Percentiles rank a stretch among this genome's conserved stretches.
Conservation (phyloP, 2,113 vertebrate species). For the Osmerus eperlanus region DNA sequence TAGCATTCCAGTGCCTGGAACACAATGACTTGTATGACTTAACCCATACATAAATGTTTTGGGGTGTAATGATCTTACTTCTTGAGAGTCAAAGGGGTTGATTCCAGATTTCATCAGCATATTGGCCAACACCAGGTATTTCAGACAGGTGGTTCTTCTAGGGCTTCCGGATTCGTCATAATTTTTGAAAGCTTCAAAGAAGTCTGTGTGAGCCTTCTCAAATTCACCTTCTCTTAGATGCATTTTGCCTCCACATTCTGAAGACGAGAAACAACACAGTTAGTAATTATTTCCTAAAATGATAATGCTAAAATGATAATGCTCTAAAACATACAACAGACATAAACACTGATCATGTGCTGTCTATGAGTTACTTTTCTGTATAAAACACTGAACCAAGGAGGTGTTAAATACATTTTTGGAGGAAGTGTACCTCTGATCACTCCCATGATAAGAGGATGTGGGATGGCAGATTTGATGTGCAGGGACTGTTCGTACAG, state of each 20-base stretch:
- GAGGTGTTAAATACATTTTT: no score
- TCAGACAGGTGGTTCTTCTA: conserved; percentile 96
- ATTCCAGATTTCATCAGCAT: conserved; percentile 99
- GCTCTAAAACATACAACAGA: no score
- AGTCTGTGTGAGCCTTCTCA: conserved; percentile 99
- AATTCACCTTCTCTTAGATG: conserved; percentile 98
- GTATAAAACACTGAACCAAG: no score
- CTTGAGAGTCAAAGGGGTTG: conserved; percentile 99
- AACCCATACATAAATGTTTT: no score
- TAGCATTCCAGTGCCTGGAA: no score
- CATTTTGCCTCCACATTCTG: conserved; percentile 99
- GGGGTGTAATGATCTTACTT: conserved; percentile 70
- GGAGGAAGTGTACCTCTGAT: conserved; percentile 80
- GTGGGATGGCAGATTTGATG: conserved; percentile 99
- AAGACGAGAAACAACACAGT: neutral
- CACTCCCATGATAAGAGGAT: conserved; percentile 98
- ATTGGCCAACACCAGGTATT: conserved; percentile 98
- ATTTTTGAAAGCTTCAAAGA: conserved; percentile 99
- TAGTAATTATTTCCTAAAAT: neutral
- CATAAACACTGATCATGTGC: no score
- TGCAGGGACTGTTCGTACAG: conserved; percentile 98
- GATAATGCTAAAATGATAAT: no score
- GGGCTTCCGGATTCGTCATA: conserved; percentile 99
- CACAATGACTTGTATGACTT: no score
- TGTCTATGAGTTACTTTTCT: no score